phyloP scores from a whole-genome alignment of 2,888 invertebrate species.

The Cinara cedri region DNA sequence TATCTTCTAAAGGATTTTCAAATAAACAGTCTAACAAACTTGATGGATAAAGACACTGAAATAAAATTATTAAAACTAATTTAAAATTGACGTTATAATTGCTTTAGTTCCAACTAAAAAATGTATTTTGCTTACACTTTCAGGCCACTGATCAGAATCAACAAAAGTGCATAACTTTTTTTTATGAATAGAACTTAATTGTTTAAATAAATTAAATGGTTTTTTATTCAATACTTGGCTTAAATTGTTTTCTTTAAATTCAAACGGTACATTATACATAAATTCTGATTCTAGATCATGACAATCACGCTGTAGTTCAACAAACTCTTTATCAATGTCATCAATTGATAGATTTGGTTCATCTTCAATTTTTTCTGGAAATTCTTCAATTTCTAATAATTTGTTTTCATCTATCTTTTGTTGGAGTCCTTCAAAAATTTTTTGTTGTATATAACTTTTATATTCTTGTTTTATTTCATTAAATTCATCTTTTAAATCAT shows the following conservation, averaged over 20 bases:
- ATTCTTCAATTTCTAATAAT: background rate
- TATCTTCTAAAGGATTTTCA: conserved; percentile 73
- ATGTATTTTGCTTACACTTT: conserved; percentile 16
- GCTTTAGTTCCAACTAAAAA: background rate
- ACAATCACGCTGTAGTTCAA: conserved; percentile 22
- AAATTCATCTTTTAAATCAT: conserved; percentile 22
- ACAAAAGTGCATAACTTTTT: conserved; percentile 31
- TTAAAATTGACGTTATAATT: background rate
- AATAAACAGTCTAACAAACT: conserved; percentile 40
- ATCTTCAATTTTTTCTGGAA: background rate
- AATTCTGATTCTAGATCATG: conserved; percentile 23
- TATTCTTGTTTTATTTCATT: conserved; percentile 16
- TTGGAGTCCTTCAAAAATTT: conserved; percentile 20
- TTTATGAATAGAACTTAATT: conserved; percentile 20
- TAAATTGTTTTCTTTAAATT: background rate
- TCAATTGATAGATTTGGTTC: background rate
- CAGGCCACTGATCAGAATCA: conserved; percentile 23
- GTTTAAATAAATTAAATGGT: conserved; percentile 20
- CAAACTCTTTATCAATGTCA: conserved; percentile 17
- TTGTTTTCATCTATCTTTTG: conserved; percentile 2
- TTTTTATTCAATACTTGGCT: background rate
- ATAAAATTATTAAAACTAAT: conserved; percentile 5
- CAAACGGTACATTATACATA: conserved; percentile 22
- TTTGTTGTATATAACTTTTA: conserved; percentile 26
- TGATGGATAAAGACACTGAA: conserved; percentile 40